Base-by-base conservation (phyloP, 64 coral and sea anemone species). In the Porites lutea region DNA sequence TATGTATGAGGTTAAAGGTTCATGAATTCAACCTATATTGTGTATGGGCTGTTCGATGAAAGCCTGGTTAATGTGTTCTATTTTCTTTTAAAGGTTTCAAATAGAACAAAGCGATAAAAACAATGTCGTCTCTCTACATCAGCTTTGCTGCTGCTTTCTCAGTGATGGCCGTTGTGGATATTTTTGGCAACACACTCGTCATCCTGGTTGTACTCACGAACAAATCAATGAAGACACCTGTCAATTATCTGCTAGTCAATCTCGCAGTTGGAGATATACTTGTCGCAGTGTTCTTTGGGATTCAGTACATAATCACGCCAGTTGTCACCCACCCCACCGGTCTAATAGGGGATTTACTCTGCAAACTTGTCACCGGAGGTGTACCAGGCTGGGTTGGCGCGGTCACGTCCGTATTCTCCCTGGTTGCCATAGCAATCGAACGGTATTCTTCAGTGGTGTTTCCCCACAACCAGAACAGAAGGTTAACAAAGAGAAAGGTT, bases 131-230 rank as follows among this genome's bases (percentile, higher is more conserved):
- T 2, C 18, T 76, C 46, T 76, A 76, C 6, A 7, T 76, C 14
- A 51, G 73, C 73, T 76, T 76, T 52, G 48, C 73, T 52, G 73
- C 51, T 76, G 13, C 19, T 4, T 76, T 76, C 15, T 15, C 48
- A 8, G 15, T 76, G 5, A 76, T 76, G 73, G 47, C 47, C 3
- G 51, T 76, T 52, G 73, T 47, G 15, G 48, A 47, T 47, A 6
- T 76, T 19, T 4, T 76, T 76, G 73, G 73, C 4, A 76, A 76
- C 73, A 76, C 73, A 76, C 73, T 76, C 47, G 73, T 76, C 6
- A 76, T 76, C 16, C 48, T 76, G 7, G 73, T 76, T 51, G 73
- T 76, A 15, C 3, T 49, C 13, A 76, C 18, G 73, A 76, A 76
- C 73, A 76, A 76, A n/a, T 52, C 73, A 0, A 76, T 76, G 73